A percentile compares a stretch with the other conserved stretches of the same genome.
These are phyloP conservation scores for Elachura formosa DNA, from an alignment of 2,113 vertebrate genomes.

Conservation along the genomic window DNA sequence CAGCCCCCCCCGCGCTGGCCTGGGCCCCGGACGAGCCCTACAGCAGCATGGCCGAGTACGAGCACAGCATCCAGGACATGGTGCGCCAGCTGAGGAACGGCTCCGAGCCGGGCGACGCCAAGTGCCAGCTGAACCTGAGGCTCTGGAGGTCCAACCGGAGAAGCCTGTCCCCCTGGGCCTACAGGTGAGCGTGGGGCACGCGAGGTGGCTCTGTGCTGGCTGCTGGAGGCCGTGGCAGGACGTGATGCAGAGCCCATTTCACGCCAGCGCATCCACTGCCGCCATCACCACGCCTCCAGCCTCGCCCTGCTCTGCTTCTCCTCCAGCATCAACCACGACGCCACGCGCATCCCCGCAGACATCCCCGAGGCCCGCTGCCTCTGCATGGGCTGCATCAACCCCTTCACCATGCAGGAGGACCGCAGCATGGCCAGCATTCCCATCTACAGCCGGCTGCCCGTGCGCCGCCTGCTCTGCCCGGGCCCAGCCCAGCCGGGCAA, in stretches of 20 bases:
- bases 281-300: neutral
- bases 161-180: slow-evolving; percentile 83
- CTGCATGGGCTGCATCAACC: slow-evolving; percentile 82
- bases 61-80: slow-evolving; percentile 80
- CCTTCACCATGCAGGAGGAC: slow-evolving; percentile 86
- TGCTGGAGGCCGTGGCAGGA: no score
- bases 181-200: slow-evolving; percentile 69
- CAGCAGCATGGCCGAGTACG: slow-evolving; percentile 74
- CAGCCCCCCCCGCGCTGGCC: slow-evolving; percentile 22
- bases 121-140: slow-evolving; percentile 80
- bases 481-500: neutral
- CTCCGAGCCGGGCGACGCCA: slow-evolving; percentile 68
- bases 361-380: slow-evolving; percentile 81
- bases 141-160: slow-evolving; percentile 83
- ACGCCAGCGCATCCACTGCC: rapidly evolving
- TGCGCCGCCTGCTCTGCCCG: slow-evolving; percentile 76
- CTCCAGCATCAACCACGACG: slow-evolving; percentile 81
- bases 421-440: slow-evolving; percentile 83
- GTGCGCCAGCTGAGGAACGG: slow-evolving; percentile 78
- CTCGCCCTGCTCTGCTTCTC: neutral
- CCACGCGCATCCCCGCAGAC: slow-evolving; percentile 73
- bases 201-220: neutral
- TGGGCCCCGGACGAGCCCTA: neutral
- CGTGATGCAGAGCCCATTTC: rapidly evolving
- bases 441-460: slow-evolving; percentile 82